phyloP scores from a whole-genome alignment of 2,888 invertebrate species.

The Anticlea derivata region DNA sequence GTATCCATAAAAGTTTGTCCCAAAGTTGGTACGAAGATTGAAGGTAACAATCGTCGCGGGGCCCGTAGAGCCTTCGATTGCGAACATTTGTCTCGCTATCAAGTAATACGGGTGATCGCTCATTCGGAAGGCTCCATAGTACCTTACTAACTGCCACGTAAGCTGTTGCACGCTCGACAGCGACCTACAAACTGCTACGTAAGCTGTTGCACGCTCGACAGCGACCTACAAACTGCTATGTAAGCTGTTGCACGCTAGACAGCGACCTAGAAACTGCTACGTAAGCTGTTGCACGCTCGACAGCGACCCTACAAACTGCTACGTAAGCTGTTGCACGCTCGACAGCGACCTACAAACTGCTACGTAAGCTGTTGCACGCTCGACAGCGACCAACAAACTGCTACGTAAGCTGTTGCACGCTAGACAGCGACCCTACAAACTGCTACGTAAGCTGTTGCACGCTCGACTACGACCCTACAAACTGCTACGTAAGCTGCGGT shows the following conservation, averaged over 20 bases:
- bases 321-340: slow-evolving; percentile 2
- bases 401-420: slow-evolving; percentile 5
- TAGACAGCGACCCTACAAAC: background rate
- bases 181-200: background rate
- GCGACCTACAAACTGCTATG: background rate
- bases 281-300: slow-evolving; percentile 5
- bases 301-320: slow-evolving; percentile 1
- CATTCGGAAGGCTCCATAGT: slow-evolving; percentile 24
- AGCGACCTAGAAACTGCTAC: background rate
- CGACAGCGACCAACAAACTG: slow-evolving; percentile 6
- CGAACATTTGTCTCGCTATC: slow-evolving; percentile 32
- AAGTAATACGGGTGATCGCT: slow-evolving; percentile 30
- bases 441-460: background rate
- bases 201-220: slow-evolving; percentile 6
- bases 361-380: background rate
- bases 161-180: slow-evolving; percentile 1
- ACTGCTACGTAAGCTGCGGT: slow-evolving; percentile 7
- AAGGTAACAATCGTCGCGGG: slow-evolving; percentile 33
- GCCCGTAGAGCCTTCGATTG: slow-evolving; percentile 29
- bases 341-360: background rate
- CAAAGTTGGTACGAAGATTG: slow-evolving; percentile 34
- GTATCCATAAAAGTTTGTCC: slow-evolving; percentile 33
- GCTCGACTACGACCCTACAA: slow-evolving; percentile 7
- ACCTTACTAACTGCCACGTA: background rate
- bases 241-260: slow-evolving; percentile 2